Conservation (phyloP, 64 coral and sea anemone genomes). For the Cladopsammia gracilis region DNA sequence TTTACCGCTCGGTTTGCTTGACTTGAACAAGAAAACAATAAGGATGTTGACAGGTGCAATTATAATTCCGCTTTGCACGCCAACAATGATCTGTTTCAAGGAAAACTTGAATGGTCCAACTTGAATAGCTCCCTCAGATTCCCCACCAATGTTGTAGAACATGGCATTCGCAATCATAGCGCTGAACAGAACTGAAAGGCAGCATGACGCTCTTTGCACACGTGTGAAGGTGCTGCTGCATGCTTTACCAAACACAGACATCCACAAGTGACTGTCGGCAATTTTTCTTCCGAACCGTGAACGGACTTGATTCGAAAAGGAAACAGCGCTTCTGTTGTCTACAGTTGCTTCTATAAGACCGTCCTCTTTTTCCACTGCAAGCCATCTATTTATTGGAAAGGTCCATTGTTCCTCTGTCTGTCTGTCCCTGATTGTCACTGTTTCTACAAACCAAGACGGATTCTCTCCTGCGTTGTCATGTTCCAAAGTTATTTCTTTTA, state of each 20-base stretch:
- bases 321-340: background rate
- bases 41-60: conserved; percentile 81
- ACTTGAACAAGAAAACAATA: conserved; percentile 62
- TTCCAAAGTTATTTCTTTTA: conserved; percentile 55
- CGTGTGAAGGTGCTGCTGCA: conserved; percentile 65
- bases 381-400: conserved; percentile 70
- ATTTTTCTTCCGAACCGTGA: conserved; percentile 50
- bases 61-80: conserved; percentile 84
- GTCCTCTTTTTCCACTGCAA: conserved; percentile 70
- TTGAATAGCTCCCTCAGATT: conserved; percentile 42
- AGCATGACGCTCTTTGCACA: conserved; percentile 75
- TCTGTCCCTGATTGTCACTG: conserved; percentile 32
- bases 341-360: conserved; percentile 64
- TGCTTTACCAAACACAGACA: conserved; percentile 70
- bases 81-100: conserved; percentile 73
- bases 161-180: conserved; percentile 83
- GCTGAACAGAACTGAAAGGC: conserved; percentile 55
- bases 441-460: conserved; percentile 72
- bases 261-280: conserved; percentile 76
- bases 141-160: conserved; percentile 78
- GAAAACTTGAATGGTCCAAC: conserved; percentile 79
- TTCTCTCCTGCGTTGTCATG: conserved; percentile 66
- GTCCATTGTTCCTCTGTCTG: conserved; percentile 41
- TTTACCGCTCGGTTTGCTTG: conserved; percentile 7
- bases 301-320: conserved; percentile 31